Conservation (phyloP, 2,888 invertebrate species). For the Aproaerema taeniolella region DNA sequence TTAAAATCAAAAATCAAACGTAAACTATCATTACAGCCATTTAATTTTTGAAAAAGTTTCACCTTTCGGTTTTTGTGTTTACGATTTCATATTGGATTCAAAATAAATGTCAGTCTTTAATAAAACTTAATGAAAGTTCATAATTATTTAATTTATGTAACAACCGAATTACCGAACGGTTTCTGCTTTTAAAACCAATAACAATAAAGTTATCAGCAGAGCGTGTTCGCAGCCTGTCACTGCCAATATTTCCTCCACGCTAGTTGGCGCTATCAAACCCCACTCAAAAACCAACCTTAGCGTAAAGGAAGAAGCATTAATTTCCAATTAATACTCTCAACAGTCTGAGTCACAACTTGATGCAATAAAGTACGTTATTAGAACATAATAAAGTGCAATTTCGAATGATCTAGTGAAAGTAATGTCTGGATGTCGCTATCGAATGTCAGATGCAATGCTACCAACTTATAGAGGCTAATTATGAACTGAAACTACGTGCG, state of each 20-base stretch:
- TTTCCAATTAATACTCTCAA: conserved; percentile 32
- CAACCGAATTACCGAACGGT: too few species aligned
- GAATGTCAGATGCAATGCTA: conserved; percentile 54
- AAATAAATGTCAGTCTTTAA: too few species aligned
- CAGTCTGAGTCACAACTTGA: background rate
- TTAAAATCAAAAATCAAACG: too few species aligned
- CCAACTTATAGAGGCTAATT: conserved; percentile 61
- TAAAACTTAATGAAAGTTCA: too few species aligned
- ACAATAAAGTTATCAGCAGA: conserved; percentile 51
- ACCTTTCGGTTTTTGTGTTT: too few species aligned
- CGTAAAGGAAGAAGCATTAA: conserved; percentile 31
- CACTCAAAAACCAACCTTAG: conserved; percentile 43
- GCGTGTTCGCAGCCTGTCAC: conserved; percentile 38
- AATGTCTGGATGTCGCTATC: conserved; percentile 43
- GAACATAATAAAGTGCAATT: conserved; percentile 27
- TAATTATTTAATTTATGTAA: too few species aligned
- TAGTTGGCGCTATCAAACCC: conserved; percentile 29
- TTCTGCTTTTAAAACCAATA: conserved; percentile 32
- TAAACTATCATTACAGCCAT: too few species aligned
- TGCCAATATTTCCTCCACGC: conserved; percentile 40
- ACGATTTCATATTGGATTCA: too few species aligned
- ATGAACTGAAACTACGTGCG: too few species aligned
- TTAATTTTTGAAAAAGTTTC: too few species aligned
- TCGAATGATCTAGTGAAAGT: conserved; percentile 22
- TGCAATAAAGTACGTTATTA: conserved; percentile 25